Base-by-base conservation (phyloP, 2,113 vertebrate genomes). In the Rhinoderma darwinii region DNA sequence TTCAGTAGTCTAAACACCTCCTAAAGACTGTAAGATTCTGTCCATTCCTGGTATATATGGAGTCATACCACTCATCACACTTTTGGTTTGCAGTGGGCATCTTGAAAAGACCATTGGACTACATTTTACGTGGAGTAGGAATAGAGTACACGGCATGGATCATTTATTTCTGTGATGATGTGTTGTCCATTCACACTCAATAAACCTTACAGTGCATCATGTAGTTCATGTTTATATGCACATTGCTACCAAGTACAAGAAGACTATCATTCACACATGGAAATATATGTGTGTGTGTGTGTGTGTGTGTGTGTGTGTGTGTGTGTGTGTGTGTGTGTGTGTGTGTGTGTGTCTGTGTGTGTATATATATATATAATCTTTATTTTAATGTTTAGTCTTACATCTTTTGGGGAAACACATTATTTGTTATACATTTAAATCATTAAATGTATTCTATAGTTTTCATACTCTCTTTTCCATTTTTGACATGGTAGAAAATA, bases 151-250 rank as follows among this genome's bases (percentile, higher is more conserved):
- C 14, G 1, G 17, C 63, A 68, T 68, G 63, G 63, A 68, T 35
- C 63, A 35, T 68, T 68, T 68, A 68, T 68, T 68, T 30, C 56
- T 68, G 63, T 68, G 30, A 17, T 68, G 63, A 68, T 32, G 63
- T 17, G 63, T 68, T 68, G 15, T 27, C 30, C n/a, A 35, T 68
- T 68, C 63, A 68, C 63, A 18, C 63, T 35, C 30, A 68, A 68
- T 68, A 68, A 68, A 68, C 63, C 17, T 30, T 17, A 17, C 18
- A 12, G 15, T 68, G 15, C 56, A 59, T n/a, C 25, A 59, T n/a
- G 0, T 59, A n/a, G 56, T n/a, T n/a, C 56, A 59, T 59, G 22
- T 0, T 56, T 25, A 56, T 56, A 56, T 4, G 20, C 8, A 25
- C 54, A 56, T 59, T n/a, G 20, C 56, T n/a, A 5, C 56, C 56